Conservation (phyloP, 2,113 vertebrate genomes). For the Lepus timidus region DNA sequence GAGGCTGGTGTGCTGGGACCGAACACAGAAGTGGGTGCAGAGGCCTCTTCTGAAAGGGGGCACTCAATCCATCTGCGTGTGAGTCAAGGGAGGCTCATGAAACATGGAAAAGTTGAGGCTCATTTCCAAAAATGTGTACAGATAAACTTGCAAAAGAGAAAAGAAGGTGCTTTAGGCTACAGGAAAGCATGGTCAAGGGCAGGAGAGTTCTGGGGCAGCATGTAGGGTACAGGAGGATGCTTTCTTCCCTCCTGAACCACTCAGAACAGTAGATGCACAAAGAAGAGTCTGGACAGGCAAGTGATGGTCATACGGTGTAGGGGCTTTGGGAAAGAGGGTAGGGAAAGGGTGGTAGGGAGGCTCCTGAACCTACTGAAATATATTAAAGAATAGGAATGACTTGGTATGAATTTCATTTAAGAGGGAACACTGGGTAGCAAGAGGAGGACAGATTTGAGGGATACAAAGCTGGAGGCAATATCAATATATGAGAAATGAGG, state of each 20-base stretch:
- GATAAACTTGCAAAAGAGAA: not conserved
- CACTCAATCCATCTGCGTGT: not conserved
- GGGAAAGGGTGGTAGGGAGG: not conserved
- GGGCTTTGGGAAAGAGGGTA: not conserved
- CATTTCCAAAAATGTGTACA: not conserved
- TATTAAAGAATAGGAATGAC: not conserved
- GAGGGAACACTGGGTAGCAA: not conserved
- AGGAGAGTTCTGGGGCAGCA: not conserved
- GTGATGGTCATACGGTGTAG: not conserved
- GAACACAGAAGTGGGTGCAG: not conserved
- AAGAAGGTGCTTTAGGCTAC: not conserved
- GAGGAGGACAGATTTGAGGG: not conserved
- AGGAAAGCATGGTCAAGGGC: not conserved
- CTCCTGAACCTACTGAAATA: not conserved
- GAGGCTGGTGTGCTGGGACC: not conserved
- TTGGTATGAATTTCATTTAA: not conserved
- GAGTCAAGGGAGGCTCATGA: not conserved
- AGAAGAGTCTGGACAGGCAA: not conserved
- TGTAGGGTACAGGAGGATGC: too few species aligned
- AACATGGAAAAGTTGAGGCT: not conserved
- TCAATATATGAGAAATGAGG: not conserved
- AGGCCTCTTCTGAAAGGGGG: not conserved
- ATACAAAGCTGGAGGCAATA: not conserved
- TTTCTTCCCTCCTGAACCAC: too few species aligned
- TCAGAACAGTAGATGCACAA: not conserved